These are phyloP conservation scores for Phrynosoma platyrhinos DNA, from an alignment of 2,113 vertebrate genomes.

Conservation along the genomic window DNA sequence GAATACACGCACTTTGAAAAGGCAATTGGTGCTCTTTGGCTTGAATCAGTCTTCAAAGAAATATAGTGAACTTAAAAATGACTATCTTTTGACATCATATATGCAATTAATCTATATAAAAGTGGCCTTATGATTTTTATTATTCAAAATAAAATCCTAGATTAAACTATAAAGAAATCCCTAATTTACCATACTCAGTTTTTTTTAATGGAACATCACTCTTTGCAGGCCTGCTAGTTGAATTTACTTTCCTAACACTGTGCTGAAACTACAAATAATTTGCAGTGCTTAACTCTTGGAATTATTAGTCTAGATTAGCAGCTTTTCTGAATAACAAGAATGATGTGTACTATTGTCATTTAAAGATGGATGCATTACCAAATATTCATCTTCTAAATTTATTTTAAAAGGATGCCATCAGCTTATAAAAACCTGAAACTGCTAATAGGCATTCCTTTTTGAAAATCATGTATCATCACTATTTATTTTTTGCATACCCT, in stretches of 20 bases:
- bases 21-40: conserved; percentile 37
- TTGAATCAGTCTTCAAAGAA: conserved; percentile 32
- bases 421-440: conserved; percentile 22
- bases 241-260: conserved; percentile 42
- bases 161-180: conserved; percentile 65
- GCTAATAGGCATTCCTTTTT: background rate
- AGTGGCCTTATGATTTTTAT: conserved; percentile 44
- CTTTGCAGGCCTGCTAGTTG: conserved; percentile 62
- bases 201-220: conserved; percentile 37
- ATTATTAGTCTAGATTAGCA: conserved; percentile 9
- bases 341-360: conserved; percentile 30
- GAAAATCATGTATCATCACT: no score
- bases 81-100: conserved; percentile 60
- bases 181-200: conserved; percentile 51
- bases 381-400: conserved; percentile 11
- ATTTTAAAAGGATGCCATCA: background rate
- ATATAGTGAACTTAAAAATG: conserved; percentile 54
- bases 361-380: conserved; percentile 25
- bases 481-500: background rate
- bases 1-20: conserved; percentile 43
- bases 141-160: conserved; percentile 60
- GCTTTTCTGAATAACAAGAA: conserved; percentile 44
- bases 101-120: conserved; percentile 55
- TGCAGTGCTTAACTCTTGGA: background rate
- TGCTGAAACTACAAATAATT: conserved; percentile 47